phyloP scores from a whole-genome alignment of 2,797 vertebrate species.

The Distichodus sexfasciatus region DNA sequence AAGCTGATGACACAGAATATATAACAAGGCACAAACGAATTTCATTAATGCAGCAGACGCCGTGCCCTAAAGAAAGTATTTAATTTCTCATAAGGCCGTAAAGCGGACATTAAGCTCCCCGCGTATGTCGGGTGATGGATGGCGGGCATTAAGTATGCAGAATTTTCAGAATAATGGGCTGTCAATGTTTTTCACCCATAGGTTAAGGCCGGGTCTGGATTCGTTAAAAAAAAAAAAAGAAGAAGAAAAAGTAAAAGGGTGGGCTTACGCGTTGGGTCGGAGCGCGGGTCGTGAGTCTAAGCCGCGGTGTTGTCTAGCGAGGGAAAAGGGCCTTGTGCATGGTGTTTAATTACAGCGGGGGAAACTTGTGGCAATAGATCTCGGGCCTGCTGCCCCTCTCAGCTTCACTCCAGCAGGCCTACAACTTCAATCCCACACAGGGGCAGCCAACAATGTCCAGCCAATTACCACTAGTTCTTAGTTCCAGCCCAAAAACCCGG shows the following conservation, averaged over 20 bases:
- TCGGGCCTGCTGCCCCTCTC: slow-evolving; percentile 12
- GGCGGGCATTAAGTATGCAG: not conserved
- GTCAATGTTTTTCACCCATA: not conserved
- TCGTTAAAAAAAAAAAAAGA: no score
- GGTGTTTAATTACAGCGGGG: slow-evolving; percentile 38
- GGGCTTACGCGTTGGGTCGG: no score
- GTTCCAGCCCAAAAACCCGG: slow-evolving; percentile 38
- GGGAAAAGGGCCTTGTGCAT: slow-evolving; percentile 10
- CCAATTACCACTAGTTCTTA: slow-evolving; percentile 72
- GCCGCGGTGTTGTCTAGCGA: slow-evolving; percentile 24
- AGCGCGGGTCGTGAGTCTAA: slow-evolving; percentile 13
- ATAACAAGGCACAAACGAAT: not conserved
- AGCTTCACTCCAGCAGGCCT: slow-evolving; percentile 10
- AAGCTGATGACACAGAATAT: not conserved
- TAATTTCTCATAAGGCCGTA: slow-evolving; percentile 15
- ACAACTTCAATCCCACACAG: slow-evolving; percentile 53
- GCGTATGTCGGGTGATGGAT: slow-evolving; percentile 7
- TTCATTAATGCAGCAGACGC: not conserved
- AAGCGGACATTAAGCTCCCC: not conserved
- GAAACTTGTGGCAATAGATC: slow-evolving; percentile 17
- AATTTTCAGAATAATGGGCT: not conserved
- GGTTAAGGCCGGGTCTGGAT: not conserved
- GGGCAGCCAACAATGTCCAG: slow-evolving; percentile 67
- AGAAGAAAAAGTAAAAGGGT: no score
- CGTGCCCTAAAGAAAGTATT: not conserved